Evolutionary conservation across 1,140 invertebrate genomes (phyloP).

Genomic region (Pachyrhynchus sulphureomaculatus): DNA sequence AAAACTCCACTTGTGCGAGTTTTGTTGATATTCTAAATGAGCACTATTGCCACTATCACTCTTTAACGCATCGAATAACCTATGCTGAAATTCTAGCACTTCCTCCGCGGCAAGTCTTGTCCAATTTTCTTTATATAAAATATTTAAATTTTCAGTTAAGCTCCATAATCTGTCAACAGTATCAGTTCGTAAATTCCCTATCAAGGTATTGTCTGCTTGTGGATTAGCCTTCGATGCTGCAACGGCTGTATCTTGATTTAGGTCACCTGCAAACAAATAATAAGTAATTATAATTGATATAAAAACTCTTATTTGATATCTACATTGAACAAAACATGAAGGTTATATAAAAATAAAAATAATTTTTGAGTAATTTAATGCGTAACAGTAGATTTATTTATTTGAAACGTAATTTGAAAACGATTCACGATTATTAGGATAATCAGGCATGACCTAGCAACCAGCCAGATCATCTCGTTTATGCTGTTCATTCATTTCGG

Average conservation of each 20-base stretch:
- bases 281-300: background rate
- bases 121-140: conserved; percentile 94
- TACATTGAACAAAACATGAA: too few relatives aligned
- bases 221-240: conserved; percentile 62
- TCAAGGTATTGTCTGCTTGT: conserved; percentile 39
- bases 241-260: conserved; percentile 56
- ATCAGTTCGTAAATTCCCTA: conserved; percentile 53
- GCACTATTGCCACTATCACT: conserved; percentile 38
- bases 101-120: conserved; percentile 80
- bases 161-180: conserved; percentile 87
- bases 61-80: conserved; percentile 53
- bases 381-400: too few relatives aligned
- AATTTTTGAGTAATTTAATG: too few relatives aligned
- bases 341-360: too few relatives aligned
- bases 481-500: too few relatives aligned
- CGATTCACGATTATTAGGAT: too few relatives aligned
- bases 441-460: too few relatives aligned
- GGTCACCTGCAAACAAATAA: conserved; percentile 31
- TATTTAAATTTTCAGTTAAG: conserved; percentile 91
- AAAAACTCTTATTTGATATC: too few relatives aligned
- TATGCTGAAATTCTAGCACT: conserved; percentile 79
- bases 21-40: conserved; percentile 50
- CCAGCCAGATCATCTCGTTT: too few relatives aligned
- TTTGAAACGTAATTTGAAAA: too few relatives aligned
- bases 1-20: conserved; percentile 81